phyloP scores from a whole-genome alignment of 2,888 invertebrate genomes.

The Drosophila mayaguana region DNA sequence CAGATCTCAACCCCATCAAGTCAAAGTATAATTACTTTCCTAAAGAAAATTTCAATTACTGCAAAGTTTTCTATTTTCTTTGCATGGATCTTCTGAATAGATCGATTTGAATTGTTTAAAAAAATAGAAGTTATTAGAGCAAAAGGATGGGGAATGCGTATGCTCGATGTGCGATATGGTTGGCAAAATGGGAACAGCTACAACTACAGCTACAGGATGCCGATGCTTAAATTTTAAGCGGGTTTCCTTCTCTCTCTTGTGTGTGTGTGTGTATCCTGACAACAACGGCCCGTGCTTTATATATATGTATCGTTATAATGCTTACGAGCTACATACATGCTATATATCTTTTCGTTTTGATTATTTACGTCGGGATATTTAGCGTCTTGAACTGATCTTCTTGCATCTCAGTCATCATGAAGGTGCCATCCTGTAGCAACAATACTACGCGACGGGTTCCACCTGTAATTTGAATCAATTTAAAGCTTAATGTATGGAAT shows the following conservation, averaged over 20 bases:
- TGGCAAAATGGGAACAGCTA: slow-evolving; percentile 54
- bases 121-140: slow-evolving; percentile 20
- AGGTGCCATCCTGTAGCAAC: slow-evolving; percentile 93
- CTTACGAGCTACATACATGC: slow-evolving; percentile 46
- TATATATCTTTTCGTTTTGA: slow-evolving; percentile 24
- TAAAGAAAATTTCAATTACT: slow-evolving; percentile 31
- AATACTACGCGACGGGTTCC: slow-evolving; percentile 93
- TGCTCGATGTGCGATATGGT: slow-evolving; percentile 52
- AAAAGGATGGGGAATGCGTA: slow-evolving; percentile 30
- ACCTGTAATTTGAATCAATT: slow-evolving; percentile 86
- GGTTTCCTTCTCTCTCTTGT: slow-evolving; percentile 8
- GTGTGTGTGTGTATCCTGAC: slow-evolving; percentile 17
- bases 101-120: slow-evolving; percentile 4
- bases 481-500: background rate
- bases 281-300: slow-evolving; percentile 36
- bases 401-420: slow-evolving; percentile 95
- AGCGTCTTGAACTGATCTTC: slow-evolving; percentile 90
- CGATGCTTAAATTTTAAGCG: slow-evolving; percentile 19
- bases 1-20: slow-evolving; percentile 22
- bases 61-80: slow-evolving; percentile 14
- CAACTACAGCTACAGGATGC: slow-evolving; percentile 29
- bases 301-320: slow-evolving; percentile 30
- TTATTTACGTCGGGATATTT: slow-evolving; percentile 83
- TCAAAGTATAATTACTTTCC: slow-evolving; percentile 26
- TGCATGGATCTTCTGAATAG: slow-evolving; percentile 8